Conservation (phyloP, 2,888 invertebrate genomes). For the Cecidostiba fungosa region DNA sequence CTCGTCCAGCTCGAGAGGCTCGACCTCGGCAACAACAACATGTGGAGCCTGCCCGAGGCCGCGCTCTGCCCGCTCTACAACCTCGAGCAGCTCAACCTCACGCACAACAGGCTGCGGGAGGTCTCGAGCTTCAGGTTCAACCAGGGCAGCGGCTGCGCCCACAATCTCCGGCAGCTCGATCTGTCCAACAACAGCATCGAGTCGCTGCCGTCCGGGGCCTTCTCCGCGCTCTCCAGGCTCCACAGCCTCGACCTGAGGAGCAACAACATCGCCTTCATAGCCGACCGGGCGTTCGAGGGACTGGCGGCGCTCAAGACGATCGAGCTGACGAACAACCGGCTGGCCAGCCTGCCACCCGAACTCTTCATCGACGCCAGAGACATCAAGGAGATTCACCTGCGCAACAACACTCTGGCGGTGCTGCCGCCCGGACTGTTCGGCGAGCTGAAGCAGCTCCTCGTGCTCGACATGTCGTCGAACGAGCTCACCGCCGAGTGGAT, state of each 20-base stretch:
- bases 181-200: slow-evolving; percentile 90
- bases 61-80: slow-evolving; percentile 89
- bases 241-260: slow-evolving; percentile 89
- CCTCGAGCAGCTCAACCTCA: slow-evolving; percentile 89
- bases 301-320: slow-evolving; percentile 87
- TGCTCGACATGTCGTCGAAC: slow-evolving; percentile 89
- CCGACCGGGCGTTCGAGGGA: slow-evolving; percentile 90
- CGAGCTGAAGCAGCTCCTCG: slow-evolving; percentile 87
- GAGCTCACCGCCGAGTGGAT: slow-evolving; percentile 92
- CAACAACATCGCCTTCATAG: slow-evolving; percentile 88
- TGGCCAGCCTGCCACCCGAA: slow-evolving; percentile 90
- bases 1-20: slow-evolving; percentile 87
- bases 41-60: slow-evolving; percentile 89
- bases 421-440: slow-evolving; percentile 90
- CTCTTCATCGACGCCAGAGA: slow-evolving; percentile 90
- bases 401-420: slow-evolving; percentile 91
- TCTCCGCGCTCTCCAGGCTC: slow-evolving; percentile 87
- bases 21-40: slow-evolving; percentile 90
- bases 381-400: slow-evolving; percentile 89
- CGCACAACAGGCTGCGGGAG: slow-evolving; percentile 89
- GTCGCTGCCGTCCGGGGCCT: slow-evolving; percentile 86
- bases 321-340: slow-evolving; percentile 90
- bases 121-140: slow-evolving; percentile 88
- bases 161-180: slow-evolving; percentile 87
- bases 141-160: slow-evolving; percentile 85